Percentiles rank a stretch among this genome's conserved stretches.
Conservation (phyloP, 2,888 invertebrate species). For the Alloplasta piceator region DNA sequence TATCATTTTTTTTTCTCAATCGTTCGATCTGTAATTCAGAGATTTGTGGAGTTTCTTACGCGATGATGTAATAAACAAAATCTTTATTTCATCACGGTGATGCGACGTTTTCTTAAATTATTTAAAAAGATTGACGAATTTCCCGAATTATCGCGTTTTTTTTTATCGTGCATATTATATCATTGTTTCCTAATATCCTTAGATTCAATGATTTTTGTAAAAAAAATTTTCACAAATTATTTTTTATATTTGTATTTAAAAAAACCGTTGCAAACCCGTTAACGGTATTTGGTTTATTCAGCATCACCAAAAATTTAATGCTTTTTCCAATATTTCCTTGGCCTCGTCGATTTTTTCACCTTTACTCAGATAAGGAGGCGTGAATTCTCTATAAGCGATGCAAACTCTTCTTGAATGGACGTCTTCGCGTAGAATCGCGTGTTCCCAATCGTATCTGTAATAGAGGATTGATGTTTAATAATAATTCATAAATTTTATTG, state of each 20-base stretch:
- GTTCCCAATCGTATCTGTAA: conserved; percentile 93
- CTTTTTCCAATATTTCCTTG: conserved; percentile 85
- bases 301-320: conserved; percentile 85
- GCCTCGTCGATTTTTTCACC: conserved; percentile 86
- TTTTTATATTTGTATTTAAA: neutral
- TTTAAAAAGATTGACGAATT: neutral
- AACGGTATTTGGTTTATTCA: neutral
- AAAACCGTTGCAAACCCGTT: neutral
- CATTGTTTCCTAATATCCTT: neutral
- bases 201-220: neutral
- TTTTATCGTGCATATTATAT: neutral
- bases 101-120: neutral
- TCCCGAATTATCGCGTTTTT: too few species aligned
- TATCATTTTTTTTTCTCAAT: neutral
- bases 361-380: conserved; percentile 89
- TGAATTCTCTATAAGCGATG: conserved; percentile 97
- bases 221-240: neutral
- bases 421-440: conserved; percentile 94
- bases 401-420: conserved; percentile 92
- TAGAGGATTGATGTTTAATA: neutral
- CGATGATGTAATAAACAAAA: conserved; percentile 7
- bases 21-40: neutral
- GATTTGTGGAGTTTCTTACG: neutral
- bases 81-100: conserved; percentile 24
- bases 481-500: neutral